phyloP scores from a whole-genome alignment of 2,797 vertebrate genomes.

The Cuculus canorus region DNA sequence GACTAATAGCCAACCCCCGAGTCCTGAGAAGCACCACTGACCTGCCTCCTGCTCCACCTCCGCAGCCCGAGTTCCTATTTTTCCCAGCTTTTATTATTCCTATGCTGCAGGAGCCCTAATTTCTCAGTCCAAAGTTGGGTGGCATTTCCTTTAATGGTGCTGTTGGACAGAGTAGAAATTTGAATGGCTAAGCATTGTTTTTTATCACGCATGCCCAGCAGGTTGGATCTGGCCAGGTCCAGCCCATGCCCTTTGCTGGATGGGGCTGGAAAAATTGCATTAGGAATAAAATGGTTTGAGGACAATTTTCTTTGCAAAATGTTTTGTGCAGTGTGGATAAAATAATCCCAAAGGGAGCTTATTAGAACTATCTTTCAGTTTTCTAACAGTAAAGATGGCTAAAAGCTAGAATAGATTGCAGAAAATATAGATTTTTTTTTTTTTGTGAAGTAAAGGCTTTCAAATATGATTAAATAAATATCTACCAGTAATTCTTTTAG shows the following conservation, averaged over 20 bases:
- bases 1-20: accelerated
- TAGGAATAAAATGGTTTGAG: neutral
- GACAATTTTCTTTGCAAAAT: neutral
- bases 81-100: neutral
- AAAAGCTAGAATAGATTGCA: neutral
- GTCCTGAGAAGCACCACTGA: accelerated
- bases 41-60: neutral
- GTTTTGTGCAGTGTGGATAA: neutral
- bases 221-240: neutral
- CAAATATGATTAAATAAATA: constrained; percentile 15
- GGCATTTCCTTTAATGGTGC: neutral
- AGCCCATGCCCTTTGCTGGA: neutral
- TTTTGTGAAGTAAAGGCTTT: neutral
- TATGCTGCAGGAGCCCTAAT: neutral
- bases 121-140: neutral
- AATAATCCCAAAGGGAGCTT: neutral
- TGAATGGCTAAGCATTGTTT: neutral
- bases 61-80: neutral
- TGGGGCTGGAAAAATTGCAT: neutral
- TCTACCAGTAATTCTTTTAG: neutral
- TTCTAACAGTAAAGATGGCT: neutral
- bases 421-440: neutral
- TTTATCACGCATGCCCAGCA: neutral
- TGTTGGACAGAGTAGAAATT: neutral
- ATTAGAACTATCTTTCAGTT: neutral